Base-by-base conservation (phyloP, 2,113 vertebrate species). In the Laticauda colubrina region DNA sequence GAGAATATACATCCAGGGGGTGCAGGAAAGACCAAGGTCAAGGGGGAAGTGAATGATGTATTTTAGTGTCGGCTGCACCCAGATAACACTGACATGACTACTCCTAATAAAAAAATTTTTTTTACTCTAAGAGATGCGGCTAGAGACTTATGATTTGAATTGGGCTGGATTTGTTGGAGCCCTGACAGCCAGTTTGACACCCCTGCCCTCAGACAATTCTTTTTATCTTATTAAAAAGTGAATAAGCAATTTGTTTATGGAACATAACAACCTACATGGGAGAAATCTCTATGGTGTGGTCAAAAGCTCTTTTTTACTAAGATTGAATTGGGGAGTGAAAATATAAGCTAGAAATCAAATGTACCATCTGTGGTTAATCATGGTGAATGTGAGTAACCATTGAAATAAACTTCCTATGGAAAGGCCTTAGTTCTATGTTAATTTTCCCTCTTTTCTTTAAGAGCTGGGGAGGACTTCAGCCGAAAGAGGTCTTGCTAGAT, bases 181-280 rank as follows among this genome's bases (percentile, higher is more conserved):
- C 48, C 48, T 53, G 51, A 12, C 51, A 2, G 51, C 51, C 51
- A 53, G 51, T 53, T 53, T 53, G 51, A 53, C 51, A 53, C 10
- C 51, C 11, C 51, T 53, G 11, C 11, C 51, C 51, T 53, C 11
- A 12, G 51, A 55, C 88, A 92, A 89, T 93, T 85, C 88, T n/a
- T 20, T 39, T 93, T 93, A 89, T 55, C 21, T 93, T 86, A 89
- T 93, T 93, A 93, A 93, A 93, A 93, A 61, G 69, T 85, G 89
- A 93, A 89, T 93, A 61, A 81, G 69, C 43, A 53, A 90, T 55
- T 89, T 89, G 69, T 89, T 93, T 89, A 26, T 89, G 92, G 69
- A 39, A 85, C 85, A 88, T 34, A 89, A 92, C 69, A 69, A 59
- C 69, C 88, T 89, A 92, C 88, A 59, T 59, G 43, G 54, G 88